Percentiles rank a stretch among this genome's conserved stretches.
These are phyloP conservation scores for Antheraea yamamai DNA, from an alignment of 2,888 invertebrate species.

Conservation along the genomic window DNA sequence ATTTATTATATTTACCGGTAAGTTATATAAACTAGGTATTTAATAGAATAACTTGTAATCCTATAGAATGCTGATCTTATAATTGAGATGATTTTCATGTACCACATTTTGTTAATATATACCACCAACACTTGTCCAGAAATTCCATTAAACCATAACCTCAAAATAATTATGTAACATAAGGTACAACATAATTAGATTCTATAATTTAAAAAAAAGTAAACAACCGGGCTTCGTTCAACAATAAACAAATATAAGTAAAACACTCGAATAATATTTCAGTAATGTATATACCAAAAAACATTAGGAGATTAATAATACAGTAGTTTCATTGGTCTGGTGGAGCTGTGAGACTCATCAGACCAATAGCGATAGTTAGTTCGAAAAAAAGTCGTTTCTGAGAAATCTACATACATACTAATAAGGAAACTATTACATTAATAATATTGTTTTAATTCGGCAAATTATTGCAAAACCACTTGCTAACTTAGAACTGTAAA, in stretches of 20 bases:
- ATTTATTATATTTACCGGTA: conserved; percentile 27
- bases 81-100: neutral
- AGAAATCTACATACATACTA: no score
- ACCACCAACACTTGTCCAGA: neutral
- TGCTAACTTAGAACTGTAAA: neutral
- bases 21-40: neutral
- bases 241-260: no score
- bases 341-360: no score
- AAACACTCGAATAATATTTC: no score
- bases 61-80: neutral
- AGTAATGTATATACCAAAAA: no score
- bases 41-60: neutral
- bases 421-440: no score
- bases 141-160: neutral
- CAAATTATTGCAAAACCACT: neutral
- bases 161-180: neutral
- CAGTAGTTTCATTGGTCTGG: no score
- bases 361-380: no score
- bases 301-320: no score
- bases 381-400: no score
- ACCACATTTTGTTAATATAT: neutral
- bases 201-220: no score
- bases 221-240: neutral
- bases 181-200: neutral
- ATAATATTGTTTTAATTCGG: neutral